These are phyloP conservation scores for Spodoptera frugiperda DNA, from an alignment of 1,140 invertebrate genomes.

Conservation along the genomic window DNA sequence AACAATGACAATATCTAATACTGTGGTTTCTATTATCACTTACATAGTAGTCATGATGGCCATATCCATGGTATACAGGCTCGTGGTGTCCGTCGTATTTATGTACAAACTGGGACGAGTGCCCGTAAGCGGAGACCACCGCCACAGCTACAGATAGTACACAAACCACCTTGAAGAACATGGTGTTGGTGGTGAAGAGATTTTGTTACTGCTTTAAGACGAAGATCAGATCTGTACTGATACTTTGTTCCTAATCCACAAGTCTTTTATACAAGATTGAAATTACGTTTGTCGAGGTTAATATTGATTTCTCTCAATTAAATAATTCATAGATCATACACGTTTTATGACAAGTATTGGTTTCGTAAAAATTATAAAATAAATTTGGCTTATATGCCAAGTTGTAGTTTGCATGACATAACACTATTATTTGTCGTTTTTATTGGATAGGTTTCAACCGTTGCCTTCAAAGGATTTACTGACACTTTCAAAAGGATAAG, in stretches of 20 bases:
- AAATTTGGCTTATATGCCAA: neutral
- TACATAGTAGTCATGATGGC: constrained; percentile 48
- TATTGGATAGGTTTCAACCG: no score
- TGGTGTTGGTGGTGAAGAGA: constrained; percentile 36
- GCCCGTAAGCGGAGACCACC: constrained; percentile 55
- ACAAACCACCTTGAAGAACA: constrained; percentile 65
- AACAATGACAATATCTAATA: no score
- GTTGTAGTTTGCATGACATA: neutral
- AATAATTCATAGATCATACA: neutral
- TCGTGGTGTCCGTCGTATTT: constrained; percentile 63
- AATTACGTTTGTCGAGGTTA: constrained; percentile 64
- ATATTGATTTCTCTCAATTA: constrained; percentile 66
- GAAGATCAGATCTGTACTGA: constrained; percentile 59
- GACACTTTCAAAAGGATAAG: no score
- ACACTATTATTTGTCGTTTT: no score
- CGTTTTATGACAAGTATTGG: constrained; percentile 14
- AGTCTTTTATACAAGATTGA: constrained; percentile 73
- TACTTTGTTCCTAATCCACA: constrained; percentile 56
- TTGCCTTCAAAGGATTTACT: no score
- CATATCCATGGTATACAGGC: constrained; percentile 41
- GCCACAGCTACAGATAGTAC: constrained; percentile 53
- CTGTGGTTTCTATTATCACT: neutral
- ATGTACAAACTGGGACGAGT: constrained; percentile 68
- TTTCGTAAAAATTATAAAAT: constrained; percentile 21
- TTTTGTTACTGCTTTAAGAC: neutral